phyloP scores from a whole-genome alignment of 2,888 invertebrate genomes.

The Synanthedon myopaeformis region DNA sequence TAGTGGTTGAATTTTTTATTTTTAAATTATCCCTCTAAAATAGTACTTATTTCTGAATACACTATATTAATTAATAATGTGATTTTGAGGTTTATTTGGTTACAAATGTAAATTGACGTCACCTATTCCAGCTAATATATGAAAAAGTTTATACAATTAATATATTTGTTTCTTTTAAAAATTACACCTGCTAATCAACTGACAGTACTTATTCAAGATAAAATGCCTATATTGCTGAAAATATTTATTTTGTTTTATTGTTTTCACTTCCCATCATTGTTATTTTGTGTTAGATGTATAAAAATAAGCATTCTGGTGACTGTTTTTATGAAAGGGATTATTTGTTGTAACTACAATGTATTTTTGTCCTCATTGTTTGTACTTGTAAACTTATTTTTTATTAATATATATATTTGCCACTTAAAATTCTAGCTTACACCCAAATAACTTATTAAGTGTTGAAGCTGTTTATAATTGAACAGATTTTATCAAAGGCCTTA shows the following conservation, averaged over 20 bases:
- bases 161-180: too few species aligned
- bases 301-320: constrained; percentile 9
- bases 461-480: too few species aligned
- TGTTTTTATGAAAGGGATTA: constrained; percentile 14
- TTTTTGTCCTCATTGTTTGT: neutral
- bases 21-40: too few species aligned
- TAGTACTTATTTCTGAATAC: too few species aligned
- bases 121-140: too few species aligned
- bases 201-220: neutral
- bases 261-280: constrained; percentile 19
- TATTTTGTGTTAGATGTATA: constrained; percentile 15
- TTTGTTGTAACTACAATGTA: constrained; percentile 6
- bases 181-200: too few species aligned
- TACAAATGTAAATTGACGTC: too few species aligned
- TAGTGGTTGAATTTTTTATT: too few species aligned
- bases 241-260: constrained; percentile 6
- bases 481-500: neutral
- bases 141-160: too few species aligned
- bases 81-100: too few species aligned
- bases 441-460: neutral
- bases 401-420: constrained; percentile 12
- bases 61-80: too few species aligned
- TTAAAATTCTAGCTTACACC: constrained; percentile 13
- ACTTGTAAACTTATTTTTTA: neutral
- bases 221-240: constrained; percentile 1